phyloP scores from a whole-genome alignment of 2,113 vertebrate species.

The Cricetomys ansorgei region DNA sequence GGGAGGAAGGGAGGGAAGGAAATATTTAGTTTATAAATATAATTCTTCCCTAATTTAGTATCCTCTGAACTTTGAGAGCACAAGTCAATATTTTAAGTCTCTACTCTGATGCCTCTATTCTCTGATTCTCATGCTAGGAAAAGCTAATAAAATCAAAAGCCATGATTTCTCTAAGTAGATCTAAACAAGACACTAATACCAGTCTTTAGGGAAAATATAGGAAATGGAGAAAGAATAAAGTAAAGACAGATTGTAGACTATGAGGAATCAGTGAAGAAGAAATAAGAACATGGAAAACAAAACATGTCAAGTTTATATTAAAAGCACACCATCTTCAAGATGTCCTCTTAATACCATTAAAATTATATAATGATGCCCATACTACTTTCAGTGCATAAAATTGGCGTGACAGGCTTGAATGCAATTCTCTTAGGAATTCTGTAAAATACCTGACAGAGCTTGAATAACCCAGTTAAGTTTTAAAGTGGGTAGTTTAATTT shows the following conservation, averaged over 20 bases:
- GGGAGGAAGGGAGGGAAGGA: too few relatives aligned
- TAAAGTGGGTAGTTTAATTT: not conserved
- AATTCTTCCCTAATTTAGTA: not conserved
- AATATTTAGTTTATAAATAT: not conserved
- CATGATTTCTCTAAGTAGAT: not conserved
- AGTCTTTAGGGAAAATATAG: not conserved
- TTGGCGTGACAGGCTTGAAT: not conserved
- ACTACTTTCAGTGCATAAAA: not conserved
- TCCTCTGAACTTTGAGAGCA: not conserved
- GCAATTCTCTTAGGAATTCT: conserved; percentile 14
- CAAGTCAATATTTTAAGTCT: not conserved
- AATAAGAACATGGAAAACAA: not conserved
- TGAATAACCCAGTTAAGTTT: not conserved
- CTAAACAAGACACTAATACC: not conserved
- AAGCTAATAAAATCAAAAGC: not conserved
- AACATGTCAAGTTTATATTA: not conserved
- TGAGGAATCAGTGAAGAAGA: not conserved
- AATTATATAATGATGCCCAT: not conserved
- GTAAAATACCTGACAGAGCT: conserved; percentile 20
- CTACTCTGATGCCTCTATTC: not conserved
- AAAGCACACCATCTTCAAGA: not conserved
- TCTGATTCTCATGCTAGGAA: not conserved
- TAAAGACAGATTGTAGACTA: not conserved
- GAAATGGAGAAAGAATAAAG: not conserved
- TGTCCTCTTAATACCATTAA: not conserved